Base-by-base conservation (phyloP, 2,888 invertebrate species). In the Dryococelus australis region DNA sequence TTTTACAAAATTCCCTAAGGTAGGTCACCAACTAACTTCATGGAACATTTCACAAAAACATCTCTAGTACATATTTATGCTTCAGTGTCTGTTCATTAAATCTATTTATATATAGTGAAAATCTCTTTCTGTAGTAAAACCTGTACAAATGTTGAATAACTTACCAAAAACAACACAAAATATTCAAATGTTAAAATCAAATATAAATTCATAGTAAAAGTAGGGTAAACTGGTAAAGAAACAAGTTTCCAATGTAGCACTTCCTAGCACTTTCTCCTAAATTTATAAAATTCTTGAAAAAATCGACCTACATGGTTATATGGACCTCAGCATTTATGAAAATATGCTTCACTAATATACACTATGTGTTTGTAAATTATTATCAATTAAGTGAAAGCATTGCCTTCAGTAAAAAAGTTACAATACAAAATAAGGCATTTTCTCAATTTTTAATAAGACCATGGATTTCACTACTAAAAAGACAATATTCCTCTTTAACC, bases 361-460 rank as follows among this genome's bases (percentile, higher is more conserved):
- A 65, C 65, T 24, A 65, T 8, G 12, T 20, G 4, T 65, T 65
- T 65, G 65, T 65, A 65, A 65, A 65, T 65, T 65, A 65, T 8
- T 65, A 65, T 65, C 16, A 65, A 20, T 47, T 13, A 47, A 16
- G 10, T 16, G 47, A 47, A 47, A 47, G 47, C 47, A 65, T 9
- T n/a, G 16, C 65, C 20, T 24, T 24, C 65, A 65, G 16, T 65
- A 65, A 24, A 65, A 65, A 65, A 65, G 20, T 24, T 65, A 24
- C 24, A 24, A 65, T 65, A 65, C 65, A 65, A 65, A 65, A 65
- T 65, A 65, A 65, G 65, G 65, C 65, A 65, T 65, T 65, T 65
- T 65, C 20, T 65, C 13, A 3, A 47, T 10, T 47, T 65, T 65
- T 65, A 24, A 65, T 24, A 24, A 0, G 10, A 20, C 24, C 65